Conservation (phyloP, 2,113 vertebrate species). For the Delphinus delphis region DNA sequence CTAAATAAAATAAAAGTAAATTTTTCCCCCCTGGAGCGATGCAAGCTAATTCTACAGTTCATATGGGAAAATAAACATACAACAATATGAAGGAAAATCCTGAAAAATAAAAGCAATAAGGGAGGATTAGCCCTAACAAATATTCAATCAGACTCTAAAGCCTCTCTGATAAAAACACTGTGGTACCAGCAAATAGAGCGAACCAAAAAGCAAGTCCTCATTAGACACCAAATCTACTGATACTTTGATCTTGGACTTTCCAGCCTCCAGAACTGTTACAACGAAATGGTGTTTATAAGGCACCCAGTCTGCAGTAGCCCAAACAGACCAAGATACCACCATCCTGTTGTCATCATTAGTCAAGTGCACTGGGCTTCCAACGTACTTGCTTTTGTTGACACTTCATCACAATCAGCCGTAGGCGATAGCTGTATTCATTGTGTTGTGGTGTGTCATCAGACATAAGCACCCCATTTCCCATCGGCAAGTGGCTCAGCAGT, state of each 20-base stretch:
- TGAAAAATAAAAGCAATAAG: not conserved
- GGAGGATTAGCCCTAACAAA: not conserved
- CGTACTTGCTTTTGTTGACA: not conserved
- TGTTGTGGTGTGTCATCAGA: not conserved
- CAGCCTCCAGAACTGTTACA: not conserved
- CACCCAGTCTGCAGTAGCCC: not conserved
- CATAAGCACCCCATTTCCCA: not conserved
- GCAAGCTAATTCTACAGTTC: not conserved
- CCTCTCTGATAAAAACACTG: not conserved
- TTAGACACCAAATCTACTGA: not conserved
- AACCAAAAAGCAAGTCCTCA: not conserved
- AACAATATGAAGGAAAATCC: not conserved
- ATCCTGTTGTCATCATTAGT: not conserved
- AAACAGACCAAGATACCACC: not conserved
- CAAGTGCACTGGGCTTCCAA: not conserved
- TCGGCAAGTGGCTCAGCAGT: not conserved
- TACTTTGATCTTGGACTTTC: not conserved
- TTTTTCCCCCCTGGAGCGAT: not conserved
- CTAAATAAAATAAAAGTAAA: slow-evolving; percentile 21
- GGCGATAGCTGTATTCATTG: not conserved
- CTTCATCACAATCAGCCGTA: not conserved
- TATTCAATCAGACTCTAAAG: not conserved
- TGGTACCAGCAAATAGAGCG: not conserved
- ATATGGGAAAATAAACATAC: not conserved
- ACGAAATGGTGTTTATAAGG: not conserved